Evolutionary conservation across 1,140 invertebrate species (phyloP), one percentile per base, ranked within the genome.

Genomic region (Drosophila seguyi): DNA sequence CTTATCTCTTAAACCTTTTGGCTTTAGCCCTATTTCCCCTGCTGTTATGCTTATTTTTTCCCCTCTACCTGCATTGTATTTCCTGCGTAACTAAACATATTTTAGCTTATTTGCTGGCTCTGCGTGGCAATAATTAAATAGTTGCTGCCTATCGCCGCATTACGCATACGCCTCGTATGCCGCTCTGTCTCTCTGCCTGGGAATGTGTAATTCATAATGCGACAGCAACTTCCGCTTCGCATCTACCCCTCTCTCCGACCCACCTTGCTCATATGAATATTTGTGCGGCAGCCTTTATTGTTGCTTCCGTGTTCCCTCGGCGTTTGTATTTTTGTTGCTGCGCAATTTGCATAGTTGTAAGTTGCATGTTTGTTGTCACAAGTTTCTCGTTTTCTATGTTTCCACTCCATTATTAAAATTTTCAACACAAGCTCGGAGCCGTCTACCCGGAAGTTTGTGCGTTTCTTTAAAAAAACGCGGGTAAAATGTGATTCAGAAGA

Each of bases 291-390:
- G 42, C 7, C 31, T 7, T 34, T 29, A 34, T 42, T 71, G 42
- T 29, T 60, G 29, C 34, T 18, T 50, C 63, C 59, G 68, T 71
- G 36, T 45, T 36, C 16, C 16, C 22, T 36, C 53, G 25, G 38
- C 25, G 42, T 58, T 62, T 44, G 65, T n/a, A n/a, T 68, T 62
- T 29, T 56, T 47, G 61, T 84, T 79, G 72, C 72, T 76, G 63
- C 72, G 84, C 86, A 90, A 88, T 88, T 88, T 88, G 78, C 85
- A 88, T 88, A 85, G 74, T 72, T 85, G 74, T 78, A 81, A 88
- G 68, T 90, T 88, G 47, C 58, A 59, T 77, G 75, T 78, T 55
- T 57, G 50, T 78, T 77, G 50, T 76, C 56, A 44, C n/a, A 73
- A 56, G 79, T 65, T 82, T 58, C 65, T 22, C 44, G 42, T 66